A percentile compares a stretch with the other conserved stretches of the same genome.
Evolutionary conservation across 2,113 vertebrate genomes (phyloP).

Genomic region (Toxotes chatareus): DNA sequence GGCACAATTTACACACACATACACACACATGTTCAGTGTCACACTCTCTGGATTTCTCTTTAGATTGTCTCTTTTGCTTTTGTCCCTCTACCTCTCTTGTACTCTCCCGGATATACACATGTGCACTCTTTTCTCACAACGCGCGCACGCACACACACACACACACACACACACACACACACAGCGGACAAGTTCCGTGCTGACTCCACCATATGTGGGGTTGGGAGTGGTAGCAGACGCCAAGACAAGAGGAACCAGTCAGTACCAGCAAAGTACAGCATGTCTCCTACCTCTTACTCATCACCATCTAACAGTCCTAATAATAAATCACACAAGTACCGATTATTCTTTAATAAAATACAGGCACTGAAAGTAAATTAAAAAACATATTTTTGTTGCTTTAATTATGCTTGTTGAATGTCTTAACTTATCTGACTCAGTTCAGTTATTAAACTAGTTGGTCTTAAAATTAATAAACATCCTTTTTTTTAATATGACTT

Average conservation of each 20-base stretch:
- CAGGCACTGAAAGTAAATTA: background rate
- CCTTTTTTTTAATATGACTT: background rate
- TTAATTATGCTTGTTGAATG: slow-evolving; percentile 8
- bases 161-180: slow-evolving; percentile 34
- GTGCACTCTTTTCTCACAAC: slow-evolving; percentile 17
- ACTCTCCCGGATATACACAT: slow-evolving; percentile 31
- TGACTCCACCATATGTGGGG: slow-evolving; percentile 77
- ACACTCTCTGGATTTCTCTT: slow-evolving; percentile 44
- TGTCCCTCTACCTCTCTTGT: slow-evolving; percentile 27
- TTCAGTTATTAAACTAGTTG: background rate
- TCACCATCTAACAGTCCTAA: slow-evolving; percentile 55
- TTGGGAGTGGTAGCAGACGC: slow-evolving; percentile 72
- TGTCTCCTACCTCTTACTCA: slow-evolving; percentile 74
- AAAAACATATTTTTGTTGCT: slow-evolving; percentile 3
- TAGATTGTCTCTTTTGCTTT: slow-evolving; percentile 32
- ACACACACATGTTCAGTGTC: slow-evolving; percentile 47
- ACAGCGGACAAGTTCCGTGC: slow-evolving; percentile 48
- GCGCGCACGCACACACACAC: slow-evolving; percentile 14
- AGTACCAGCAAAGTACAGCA: slow-evolving; percentile 71
- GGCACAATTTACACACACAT: background rate
- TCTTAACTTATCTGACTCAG: background rate
- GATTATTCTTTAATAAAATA: slow-evolving; percentile 37
- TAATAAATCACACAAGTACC: slow-evolving; percentile 54
- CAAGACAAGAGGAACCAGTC: slow-evolving; percentile 73
- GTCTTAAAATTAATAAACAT: background rate